Conservation (phyloP, 2,888 invertebrate genomes). For the Aplocera efformata region DNA sequence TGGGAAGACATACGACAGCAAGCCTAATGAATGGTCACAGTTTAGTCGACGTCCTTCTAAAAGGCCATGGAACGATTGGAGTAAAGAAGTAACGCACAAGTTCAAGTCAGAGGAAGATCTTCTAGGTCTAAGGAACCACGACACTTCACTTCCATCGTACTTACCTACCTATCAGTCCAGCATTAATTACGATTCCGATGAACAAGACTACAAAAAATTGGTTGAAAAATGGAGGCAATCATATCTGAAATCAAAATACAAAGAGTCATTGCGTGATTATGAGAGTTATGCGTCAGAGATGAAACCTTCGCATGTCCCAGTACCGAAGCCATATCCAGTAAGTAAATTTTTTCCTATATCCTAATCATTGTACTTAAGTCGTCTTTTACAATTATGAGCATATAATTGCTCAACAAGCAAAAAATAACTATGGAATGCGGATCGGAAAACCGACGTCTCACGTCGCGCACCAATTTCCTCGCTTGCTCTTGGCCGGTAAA, state of each 20-base stretch:
- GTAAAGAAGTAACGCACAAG: slow-evolving; percentile 40
- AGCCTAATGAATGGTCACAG: slow-evolving; percentile 47
- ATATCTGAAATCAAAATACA: slow-evolving; percentile 64
- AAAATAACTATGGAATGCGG: slow-evolving; percentile 70
- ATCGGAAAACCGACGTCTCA: slow-evolving; percentile 61
- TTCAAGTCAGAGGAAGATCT: slow-evolving; percentile 73
- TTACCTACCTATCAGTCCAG: slow-evolving; percentile 51
- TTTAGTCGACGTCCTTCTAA: slow-evolving; percentile 47
- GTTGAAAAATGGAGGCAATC: slow-evolving; percentile 70
- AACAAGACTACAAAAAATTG: slow-evolving; percentile 59
- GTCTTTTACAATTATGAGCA: slow-evolving; percentile 26
- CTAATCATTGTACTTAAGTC: slow-evolving; percentile 17
- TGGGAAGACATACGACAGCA: slow-evolving; percentile 46
- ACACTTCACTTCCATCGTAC: slow-evolving; percentile 61
- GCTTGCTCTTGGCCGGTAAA: slow-evolving; percentile 60
- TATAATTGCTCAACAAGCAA: slow-evolving; percentile 61
- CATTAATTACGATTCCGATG: slow-evolving; percentile 43
- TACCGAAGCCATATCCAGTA: slow-evolving; percentile 71
- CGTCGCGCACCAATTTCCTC: slow-evolving; percentile 76
- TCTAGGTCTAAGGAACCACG: slow-evolving; percentile 64
- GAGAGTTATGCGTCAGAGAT: slow-evolving; percentile 62
- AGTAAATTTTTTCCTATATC: too few species aligned
- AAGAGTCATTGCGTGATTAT: slow-evolving; percentile 55
- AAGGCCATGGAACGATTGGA: slow-evolving; percentile 54
- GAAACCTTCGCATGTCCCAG: slow-evolving; percentile 60